Conservation (phyloP, 2,797 vertebrate species). For the Nannoperca obscura region DNA sequence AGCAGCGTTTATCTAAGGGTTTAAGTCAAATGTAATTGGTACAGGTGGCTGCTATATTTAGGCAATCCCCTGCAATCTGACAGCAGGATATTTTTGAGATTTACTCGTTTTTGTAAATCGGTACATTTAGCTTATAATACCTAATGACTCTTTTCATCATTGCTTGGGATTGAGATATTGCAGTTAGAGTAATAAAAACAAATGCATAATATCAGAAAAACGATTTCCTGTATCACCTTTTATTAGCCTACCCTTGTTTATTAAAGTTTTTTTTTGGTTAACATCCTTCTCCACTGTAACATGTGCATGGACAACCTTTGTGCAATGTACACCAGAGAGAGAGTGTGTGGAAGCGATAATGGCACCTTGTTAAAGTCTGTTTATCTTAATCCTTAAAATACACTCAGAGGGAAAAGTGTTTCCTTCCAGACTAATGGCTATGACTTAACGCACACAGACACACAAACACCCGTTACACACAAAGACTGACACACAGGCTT, state of each 20-base stretch:
- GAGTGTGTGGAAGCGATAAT: constrained; percentile 82
- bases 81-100: constrained; percentile 25
- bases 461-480: background rate
- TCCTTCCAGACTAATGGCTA: constrained; percentile 84
- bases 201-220: background rate
- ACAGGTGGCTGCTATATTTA: constrained; percentile 77
- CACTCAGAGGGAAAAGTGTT: constrained; percentile 85
- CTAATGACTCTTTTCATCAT: background rate
- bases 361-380: constrained; percentile 85
- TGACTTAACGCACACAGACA: constrained; percentile 53
- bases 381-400: constrained; percentile 88
- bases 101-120: constrained; percentile 16
- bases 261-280: constrained; percentile 31
- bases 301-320: constrained; percentile 42
- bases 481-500: constrained; percentile 11
- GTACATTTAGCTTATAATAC: constrained; percentile 4
- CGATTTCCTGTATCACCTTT: background rate
- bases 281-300: constrained; percentile 42
- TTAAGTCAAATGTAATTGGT: constrained; percentile 89
- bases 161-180: background rate
- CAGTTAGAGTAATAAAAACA: background rate
- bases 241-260: constrained; percentile 12
- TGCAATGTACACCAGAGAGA: constrained; percentile 55
- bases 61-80: constrained; percentile 51
- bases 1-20: constrained; percentile 89